Evolutionary conservation across 2,797 vertebrate species (phyloP), one percentile per base, ranked within the genome.

Genomic region (Spondyliosoma cantharus): DNA sequence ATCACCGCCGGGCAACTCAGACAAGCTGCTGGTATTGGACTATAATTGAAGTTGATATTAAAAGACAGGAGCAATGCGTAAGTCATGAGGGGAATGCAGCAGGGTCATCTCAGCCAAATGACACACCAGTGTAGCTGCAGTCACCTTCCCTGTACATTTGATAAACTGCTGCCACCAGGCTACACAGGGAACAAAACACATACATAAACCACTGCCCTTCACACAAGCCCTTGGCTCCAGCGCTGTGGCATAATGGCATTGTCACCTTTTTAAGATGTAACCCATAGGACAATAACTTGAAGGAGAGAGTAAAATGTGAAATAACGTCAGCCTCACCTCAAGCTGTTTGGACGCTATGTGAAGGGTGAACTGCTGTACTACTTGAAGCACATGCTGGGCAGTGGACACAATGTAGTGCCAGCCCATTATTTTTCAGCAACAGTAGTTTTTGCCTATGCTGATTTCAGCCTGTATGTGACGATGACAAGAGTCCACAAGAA

Each of bases 91-190:
- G 81, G 84, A 88, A 61, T 9, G 72, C 86, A 67, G 81, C 52
- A 56, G 83, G 94, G 90, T 94, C 90, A 87, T 90, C 89, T 64
- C 74, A 84, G 90, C 87, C 58, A 88, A 90, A 94, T 92, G 93
- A 87, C 92, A 92, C 78, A 86, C 92, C 84, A 87, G 49, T 79
- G 79, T 77, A 93, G 90, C 94, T 91, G 92, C 75, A 85, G 91
- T 95, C 93, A 95, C 95, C 94, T 96, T 95, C 88, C 76, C 91
- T 93, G 91, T 92, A 92, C 86, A 92, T 92, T 67, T 87, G 83
- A 90, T 65, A 87, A 88, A 87, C 71, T 48, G 78, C 92, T 92
- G 91, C 89, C 92, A 92, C 82, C 85, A 73, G 91, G 91, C 91
- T 90, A 91, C 76, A 59, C 77, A 82, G 87, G 93, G 88, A 77